phyloP scores from a whole-genome alignment of 2,888 invertebrate genomes.

The Chloroclystis v-ata region DNA sequence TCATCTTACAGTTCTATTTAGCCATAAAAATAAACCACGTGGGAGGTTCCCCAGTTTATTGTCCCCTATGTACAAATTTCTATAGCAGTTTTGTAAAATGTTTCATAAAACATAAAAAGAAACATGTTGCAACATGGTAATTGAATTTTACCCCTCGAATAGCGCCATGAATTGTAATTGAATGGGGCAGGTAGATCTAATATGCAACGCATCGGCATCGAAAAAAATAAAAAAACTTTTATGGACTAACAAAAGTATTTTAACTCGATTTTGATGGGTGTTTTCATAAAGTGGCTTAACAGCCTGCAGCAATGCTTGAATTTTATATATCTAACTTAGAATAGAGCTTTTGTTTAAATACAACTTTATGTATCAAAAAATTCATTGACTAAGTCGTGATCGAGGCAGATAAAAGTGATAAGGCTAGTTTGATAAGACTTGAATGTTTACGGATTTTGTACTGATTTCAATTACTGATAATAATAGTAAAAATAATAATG shows the following conservation, averaged over 20 bases:
- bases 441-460: too few relatives aligned
- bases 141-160: slow-evolving; percentile 59
- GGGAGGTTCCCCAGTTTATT: slow-evolving; percentile 6
- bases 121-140: slow-evolving; percentile 48
- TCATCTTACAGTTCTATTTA: neutral
- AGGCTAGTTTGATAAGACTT: too few relatives aligned
- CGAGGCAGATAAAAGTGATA: too few relatives aligned
- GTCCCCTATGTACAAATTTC: slow-evolving; percentile 7
- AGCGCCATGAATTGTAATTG: slow-evolving; percentile 42
- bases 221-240: neutral
- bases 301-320: too few relatives aligned
- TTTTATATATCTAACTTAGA: too few relatives aligned
- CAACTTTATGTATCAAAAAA: too few relatives aligned
- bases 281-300: neutral
- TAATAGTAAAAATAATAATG: too few relatives aligned
- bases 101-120: slow-evolving; percentile 57
- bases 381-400: too few relatives aligned
- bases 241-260: too few relatives aligned
- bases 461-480: too few relatives aligned
- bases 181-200: slow-evolving; percentile 29
- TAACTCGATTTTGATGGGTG: neutral
- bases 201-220: slow-evolving; percentile 21
- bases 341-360: too few relatives aligned
- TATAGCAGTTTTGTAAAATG: slow-evolving; percentile 47
- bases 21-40: slow-evolving; percentile 11